Base-by-base conservation (phyloP, 1,140 invertebrate species). In the Pinna nobilis region DNA sequence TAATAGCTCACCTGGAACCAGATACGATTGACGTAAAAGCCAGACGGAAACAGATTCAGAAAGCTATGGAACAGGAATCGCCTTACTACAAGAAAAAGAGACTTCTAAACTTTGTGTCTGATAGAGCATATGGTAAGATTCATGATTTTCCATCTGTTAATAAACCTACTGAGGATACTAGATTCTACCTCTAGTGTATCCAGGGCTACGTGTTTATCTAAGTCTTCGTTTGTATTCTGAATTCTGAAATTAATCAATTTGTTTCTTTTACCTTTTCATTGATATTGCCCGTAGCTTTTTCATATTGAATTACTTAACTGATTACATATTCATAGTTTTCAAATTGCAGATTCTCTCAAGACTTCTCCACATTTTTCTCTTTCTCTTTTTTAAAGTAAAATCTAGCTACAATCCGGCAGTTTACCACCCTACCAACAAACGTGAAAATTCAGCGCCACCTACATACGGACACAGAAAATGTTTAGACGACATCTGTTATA, bases 31-130 rank as follows among this genome's bases (percentile, higher is more conserved):
- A 85, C 61, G 74, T 86, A 13, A 74, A 77, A 37, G 78, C 77
- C 4, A 75, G 86, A 44, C 63, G 86, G 9, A 81, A 83, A 51
- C 80, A 85, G 47, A 75, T 86, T 23, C 84, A 85, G 61, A 78
- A 79, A 50, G 70, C 79, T 33, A 75, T 84, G 61, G 80, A 85
- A 53, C 59, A 77, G n/a, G 78, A 85, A 30, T 82, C 80, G 2
- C 67, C 80, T 5, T 86, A 80, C 67, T 74, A 79, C 67, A 75
- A 73, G 50, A 81, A 80, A 70, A 85, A 84, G 66, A 80, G 83
- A 64, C 76, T 87, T 30, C 76, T 87, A 5, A 76, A 86, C 63
- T 87, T 87, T 60, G 75, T 87, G n/a, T 79, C 81, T 35, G 84
- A 85, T 15, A 72, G 82, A 49, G 80, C 80, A 25, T 76, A 82